Base-by-base conservation (phyloP, 1,140 invertebrate species). In the Drosophila seguyi region DNA sequence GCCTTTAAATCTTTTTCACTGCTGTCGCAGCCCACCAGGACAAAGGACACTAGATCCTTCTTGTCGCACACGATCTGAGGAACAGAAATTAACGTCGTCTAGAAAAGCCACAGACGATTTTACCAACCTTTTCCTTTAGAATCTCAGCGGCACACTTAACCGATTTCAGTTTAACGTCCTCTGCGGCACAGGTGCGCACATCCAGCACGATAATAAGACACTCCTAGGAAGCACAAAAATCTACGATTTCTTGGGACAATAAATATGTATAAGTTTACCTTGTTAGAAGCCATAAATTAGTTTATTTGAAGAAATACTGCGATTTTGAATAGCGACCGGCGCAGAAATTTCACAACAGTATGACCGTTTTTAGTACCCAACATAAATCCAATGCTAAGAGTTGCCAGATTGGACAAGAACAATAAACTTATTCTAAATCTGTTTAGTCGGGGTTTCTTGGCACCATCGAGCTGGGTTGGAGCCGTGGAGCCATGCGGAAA, bases 31-130 rank as follows among this genome's bases (percentile, higher is more conserved):
- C 91, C 91, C n/a, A 92, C 79, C 10, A 92, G 62, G 2, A 92
- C 82, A 71, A 92, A 91, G 2, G 91, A 81, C 4, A 92, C 62
- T n/a, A 67, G 59, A 47, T 92, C 91, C 47, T 92, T 91, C 25
- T 67, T 92, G 36, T 57, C 78, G 29, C 79, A 48, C 14, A 91
- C 90, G 39, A 92, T 91, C 91, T 92, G 31, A 4, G 16, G 2
- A 36, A 18, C 5, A 20, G n/a, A 1, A 10, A 16, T 29, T 29
- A 57, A 29, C 22, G 16, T 0, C 0, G 3, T 31, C 3, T 13
- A 27, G 3, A 0, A 25, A 25, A 1, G 6, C 4, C 8, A 31
- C 8, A 11, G 1, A 1, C 8, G 20, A 18, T 6, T 20, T n/a
- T 13, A 44, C 25, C 3, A 47, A 91, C 88, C 53, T 91, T 91